phyloP scores from a whole-genome alignment of 2,113 vertebrate genomes.

The Oncorhynchus gorbuscha region DNA sequence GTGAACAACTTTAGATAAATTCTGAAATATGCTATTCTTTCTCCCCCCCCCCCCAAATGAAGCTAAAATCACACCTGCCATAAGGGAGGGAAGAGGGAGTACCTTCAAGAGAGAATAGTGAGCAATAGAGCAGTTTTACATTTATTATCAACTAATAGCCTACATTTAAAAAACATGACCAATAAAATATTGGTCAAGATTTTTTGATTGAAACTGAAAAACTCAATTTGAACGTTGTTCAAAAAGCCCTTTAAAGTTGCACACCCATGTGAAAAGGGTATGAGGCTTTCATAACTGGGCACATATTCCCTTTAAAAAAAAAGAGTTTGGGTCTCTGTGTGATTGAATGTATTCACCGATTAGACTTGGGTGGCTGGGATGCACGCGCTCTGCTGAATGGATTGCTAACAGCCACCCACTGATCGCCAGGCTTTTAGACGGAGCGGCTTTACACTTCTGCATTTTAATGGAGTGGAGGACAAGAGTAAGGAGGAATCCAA shows the following conservation, averaged over 20 bases:
- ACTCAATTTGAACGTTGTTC: too few relatives aligned
- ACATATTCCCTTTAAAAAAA: conserved; percentile 62
- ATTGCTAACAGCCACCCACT: conserved; percentile 72
- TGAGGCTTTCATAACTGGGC: conserved; percentile 51
- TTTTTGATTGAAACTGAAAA: too few relatives aligned
- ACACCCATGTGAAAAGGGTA: conserved; percentile 39
- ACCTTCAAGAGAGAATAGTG: too few relatives aligned
- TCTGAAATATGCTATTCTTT: too few relatives aligned
- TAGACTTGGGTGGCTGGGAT: conserved; percentile 69
- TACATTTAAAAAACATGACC: too few relatives aligned
- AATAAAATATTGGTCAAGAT: too few relatives aligned
- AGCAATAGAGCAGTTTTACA: too few relatives aligned
- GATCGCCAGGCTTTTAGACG: conserved; percentile 71
- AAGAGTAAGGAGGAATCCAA: conserved; percentile 63
- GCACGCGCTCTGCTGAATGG: conserved; percentile 72
- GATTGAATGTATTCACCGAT: conserved; percentile 73
- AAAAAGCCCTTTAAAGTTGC: background rate
- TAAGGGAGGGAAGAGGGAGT: too few relatives aligned
- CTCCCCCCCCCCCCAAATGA: too few relatives aligned
- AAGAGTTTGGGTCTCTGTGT: conserved; percentile 51
- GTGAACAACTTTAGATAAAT: too few relatives aligned
- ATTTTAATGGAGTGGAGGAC: conserved; percentile 62
- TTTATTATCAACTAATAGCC: too few relatives aligned
- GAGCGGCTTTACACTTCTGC: conserved; percentile 71
- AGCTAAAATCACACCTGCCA: too few relatives aligned